Evolutionary conservation across 2,797 vertebrate genomes (phyloP), one percentile per base, ranked within the genome.

Genomic region (Siniperca undulata): DNA sequence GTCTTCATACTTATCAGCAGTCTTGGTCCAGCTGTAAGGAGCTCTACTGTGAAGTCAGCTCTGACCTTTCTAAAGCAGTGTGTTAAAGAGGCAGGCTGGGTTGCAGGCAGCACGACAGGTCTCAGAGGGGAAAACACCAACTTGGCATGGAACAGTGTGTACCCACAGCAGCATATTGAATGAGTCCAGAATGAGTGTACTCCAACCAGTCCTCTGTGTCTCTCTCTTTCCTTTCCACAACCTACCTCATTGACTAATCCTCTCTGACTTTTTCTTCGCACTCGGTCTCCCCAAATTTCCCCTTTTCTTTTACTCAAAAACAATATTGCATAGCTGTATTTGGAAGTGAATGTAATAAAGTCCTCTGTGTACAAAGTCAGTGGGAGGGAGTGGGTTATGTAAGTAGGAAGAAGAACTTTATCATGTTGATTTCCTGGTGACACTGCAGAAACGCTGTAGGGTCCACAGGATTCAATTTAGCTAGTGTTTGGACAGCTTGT

Each of bases 1-100:
- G 24, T 74, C 81, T 77, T 82, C 61, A 80, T 70, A 64, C 81
- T 84, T 82, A 87, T 77, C 84, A 65, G 82, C 58, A 82, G 84
- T 61, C 81, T 61, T 22, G 46, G 82, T 87, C 66, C 55, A 53
- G 78, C 82, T 66, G 62, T 16, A 67, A 65, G 66, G 80, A 62
- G 84, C 70, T 46, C 74, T 36, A 40, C 58, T 64, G 71, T 53
- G n/a, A 74, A 90, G 77, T 65, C 58, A 5, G 62, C 78, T 60
- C 79, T 93, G 94, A 94, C 92, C 93, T 95, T 92, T 94, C 81
- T 78, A 76, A 65, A 84, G 82, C 81, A 69, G 81, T 4, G 74
- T 55, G 85, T 86, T 87, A 80, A 84, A 67, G 82, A 90, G 76
- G 70, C 78, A 74, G 82, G 36, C 87, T 58, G 72, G 76, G 73